Percentiles rank a stretch among this genome's conserved stretches.
These are phyloP conservation scores for Phortica okadai DNA, from an alignment of 2,888 invertebrate genomes.

Conservation along the genomic window DNA sequence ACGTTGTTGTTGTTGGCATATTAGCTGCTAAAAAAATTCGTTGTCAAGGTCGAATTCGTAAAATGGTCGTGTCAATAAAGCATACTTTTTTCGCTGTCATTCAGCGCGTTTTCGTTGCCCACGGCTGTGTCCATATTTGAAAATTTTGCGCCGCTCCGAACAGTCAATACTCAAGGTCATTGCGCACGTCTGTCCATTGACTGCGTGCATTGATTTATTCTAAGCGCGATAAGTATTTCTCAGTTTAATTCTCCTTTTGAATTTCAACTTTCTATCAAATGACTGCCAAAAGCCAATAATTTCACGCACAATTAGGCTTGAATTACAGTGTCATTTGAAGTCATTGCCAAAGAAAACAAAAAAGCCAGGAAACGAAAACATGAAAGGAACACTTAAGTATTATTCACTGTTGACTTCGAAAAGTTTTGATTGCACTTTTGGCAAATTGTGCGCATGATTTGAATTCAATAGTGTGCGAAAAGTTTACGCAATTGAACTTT, in stretches of 20 bases:
- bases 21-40: too few species aligned
- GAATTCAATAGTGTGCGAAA: conserved; percentile 9
- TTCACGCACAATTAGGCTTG: conserved; percentile 62
- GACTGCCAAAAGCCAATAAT: conserved; percentile 52
- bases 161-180: background rate
- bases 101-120: background rate
- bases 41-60: too few species aligned
- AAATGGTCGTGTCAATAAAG: too few species aligned
- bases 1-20: too few species aligned
- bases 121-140: background rate
- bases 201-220: conserved; percentile 1
- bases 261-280: background rate
- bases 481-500: background rate
- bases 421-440: conserved; percentile 39
- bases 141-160: background rate
- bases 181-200: background rate
- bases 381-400: background rate
- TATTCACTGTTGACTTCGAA: conserved; percentile 1
- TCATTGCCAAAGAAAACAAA: conserved; percentile 10
- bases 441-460: conserved; percentile 8
- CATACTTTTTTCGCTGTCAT: background rate
- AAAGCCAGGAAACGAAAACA: background rate
- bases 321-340: conserved; percentile 12
- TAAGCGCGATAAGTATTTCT: background rate
- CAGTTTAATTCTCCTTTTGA: conserved; percentile 1